These are phyloP conservation scores for Probosciger aterrimus DNA, from an alignment of 2,113 vertebrate species.

Conservation along the genomic window DNA sequence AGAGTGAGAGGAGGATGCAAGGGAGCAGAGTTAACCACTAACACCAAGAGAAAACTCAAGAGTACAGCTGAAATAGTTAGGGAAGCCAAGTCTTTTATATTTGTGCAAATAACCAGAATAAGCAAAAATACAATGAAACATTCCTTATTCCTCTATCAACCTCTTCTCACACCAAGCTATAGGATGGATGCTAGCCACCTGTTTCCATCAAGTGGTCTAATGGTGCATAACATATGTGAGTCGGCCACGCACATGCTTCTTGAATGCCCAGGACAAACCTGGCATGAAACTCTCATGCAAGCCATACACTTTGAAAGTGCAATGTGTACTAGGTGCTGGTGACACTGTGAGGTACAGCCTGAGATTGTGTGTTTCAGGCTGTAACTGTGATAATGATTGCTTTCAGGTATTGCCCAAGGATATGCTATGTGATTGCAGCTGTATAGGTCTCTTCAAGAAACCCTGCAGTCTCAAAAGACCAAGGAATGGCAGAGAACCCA, in stretches of 20 bases:
- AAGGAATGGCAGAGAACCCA: neutral
- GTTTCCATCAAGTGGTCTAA: neutral
- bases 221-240: neutral
- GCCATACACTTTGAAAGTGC: no score
- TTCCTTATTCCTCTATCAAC: neutral
- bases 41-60: neutral
- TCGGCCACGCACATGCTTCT: neutral
- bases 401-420: neutral
- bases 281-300: rapidly evolving
- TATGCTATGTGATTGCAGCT: neutral
- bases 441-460: neutral
- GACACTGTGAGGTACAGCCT: rapidly evolving
- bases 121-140: neutral
- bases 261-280: neutral
- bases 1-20: neutral
- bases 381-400: neutral
- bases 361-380: neutral
- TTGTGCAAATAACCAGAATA: neutral
- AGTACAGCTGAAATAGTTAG: neutral
- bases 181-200: neutral
- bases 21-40: neutral
- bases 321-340: neutral
- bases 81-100: neutral
- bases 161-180: neutral
- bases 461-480: neutral